These are phyloP conservation scores for Champsocephalus gunnari DNA, from an alignment of 2,797 vertebrate species.

Conservation along the genomic window DNA sequence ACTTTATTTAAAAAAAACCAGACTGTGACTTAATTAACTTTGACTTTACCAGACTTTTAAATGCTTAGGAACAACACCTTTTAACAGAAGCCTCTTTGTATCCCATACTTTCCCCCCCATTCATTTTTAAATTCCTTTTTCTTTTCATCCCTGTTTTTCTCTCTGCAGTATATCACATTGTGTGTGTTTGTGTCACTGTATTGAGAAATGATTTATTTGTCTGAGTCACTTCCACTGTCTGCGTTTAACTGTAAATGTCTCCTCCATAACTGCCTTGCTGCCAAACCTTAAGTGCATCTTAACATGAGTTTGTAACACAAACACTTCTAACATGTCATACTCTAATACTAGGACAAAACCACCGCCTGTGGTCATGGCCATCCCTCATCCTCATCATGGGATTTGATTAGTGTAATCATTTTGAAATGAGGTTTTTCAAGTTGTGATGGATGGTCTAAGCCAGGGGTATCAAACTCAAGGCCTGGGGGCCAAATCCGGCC, in stretches of 20 bases:
- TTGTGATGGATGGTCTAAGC: neutral
- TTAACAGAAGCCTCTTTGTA: slow-evolving; percentile 10
- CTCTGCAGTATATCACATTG: neutral
- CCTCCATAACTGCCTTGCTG: slow-evolving; percentile 69
- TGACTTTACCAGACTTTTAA: neutral
- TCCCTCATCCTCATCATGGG: neutral
- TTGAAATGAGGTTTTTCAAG: accelerated
- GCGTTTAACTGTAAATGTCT: slow-evolving; percentile 22
- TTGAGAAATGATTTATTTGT: slow-evolving; percentile 4
- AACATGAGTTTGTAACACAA: slow-evolving; percentile 52
- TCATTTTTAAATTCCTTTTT: neutral
- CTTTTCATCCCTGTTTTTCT: neutral
- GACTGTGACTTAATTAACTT: neutral
- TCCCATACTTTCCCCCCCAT: neutral
- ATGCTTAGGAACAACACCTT: neutral
- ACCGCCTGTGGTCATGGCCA: neutral
- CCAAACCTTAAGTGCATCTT: slow-evolving; percentile 83
- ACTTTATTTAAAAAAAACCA: neutral
- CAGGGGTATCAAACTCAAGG: no score
- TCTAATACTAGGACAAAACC: neutral
- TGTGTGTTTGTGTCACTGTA: slow-evolving; percentile 8
- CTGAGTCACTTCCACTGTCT: neutral
- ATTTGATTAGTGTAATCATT: neutral
- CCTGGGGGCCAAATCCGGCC: no score
- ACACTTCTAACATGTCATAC: slow-evolving; percentile 9